phyloP scores from a whole-genome alignment of 2,113 vertebrate genomes.

The Oncorhynchus mykiss region DNA sequence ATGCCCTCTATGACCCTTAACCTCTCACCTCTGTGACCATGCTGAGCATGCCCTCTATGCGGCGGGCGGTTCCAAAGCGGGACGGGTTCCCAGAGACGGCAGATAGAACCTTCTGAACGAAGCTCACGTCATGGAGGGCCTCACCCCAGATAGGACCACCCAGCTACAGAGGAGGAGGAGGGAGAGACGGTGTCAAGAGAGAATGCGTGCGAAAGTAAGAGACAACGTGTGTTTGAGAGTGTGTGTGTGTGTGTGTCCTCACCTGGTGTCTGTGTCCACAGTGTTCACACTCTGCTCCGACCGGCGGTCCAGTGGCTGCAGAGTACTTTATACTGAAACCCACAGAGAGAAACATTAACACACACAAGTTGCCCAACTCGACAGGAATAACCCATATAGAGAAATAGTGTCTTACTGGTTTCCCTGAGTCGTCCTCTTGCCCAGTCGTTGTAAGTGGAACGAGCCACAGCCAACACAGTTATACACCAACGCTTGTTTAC shows the following conservation, averaged over 20 bases:
- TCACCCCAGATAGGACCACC: conserved; percentile 90
- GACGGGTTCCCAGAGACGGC: conserved; percentile 77
- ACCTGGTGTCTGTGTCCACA: conserved; percentile 89
- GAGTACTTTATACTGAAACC: conserved; percentile 84
- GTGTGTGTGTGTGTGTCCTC: conserved; percentile 11
- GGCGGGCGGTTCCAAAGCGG: conserved; percentile 81
- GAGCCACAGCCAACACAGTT: conserved; percentile 90
- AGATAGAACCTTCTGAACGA: conserved; percentile 78
- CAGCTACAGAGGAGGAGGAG: conserved; percentile 62
- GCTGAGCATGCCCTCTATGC: conserved; percentile 78
- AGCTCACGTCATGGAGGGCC: conserved; percentile 79
- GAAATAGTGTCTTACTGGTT: conserved; percentile 66
- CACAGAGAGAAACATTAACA: background rate
- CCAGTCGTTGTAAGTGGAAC: conserved; percentile 85
- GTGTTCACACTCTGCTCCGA: conserved; percentile 79
- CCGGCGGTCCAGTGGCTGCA: conserved; percentile 81
- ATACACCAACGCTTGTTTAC: conserved; percentile 89
- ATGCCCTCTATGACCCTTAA: conserved; percentile 56
- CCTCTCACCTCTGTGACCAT: conserved; percentile 59
- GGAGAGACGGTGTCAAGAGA: background rate
- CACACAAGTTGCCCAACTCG: background rate
- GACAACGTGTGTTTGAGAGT: background rate
- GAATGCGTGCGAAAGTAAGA: background rate
- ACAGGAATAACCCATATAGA: background rate
- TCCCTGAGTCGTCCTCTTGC: conserved; percentile 74